These are phyloP conservation scores for Lepeophtheirus salmonis DNA, from an alignment of 1,140 invertebrate genomes.

Conservation along the genomic window DNA sequence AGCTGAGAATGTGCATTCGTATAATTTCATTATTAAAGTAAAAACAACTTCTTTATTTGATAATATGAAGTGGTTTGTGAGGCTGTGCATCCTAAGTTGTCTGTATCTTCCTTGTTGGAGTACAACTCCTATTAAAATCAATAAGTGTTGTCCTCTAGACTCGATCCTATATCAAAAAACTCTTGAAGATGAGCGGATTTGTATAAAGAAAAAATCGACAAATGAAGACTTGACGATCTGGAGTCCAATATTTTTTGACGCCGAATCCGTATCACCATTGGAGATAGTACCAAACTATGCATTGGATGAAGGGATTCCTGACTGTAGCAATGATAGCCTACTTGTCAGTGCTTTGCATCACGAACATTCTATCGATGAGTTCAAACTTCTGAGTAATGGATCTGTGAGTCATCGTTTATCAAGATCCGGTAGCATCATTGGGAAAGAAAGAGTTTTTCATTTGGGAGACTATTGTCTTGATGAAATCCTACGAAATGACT, in stretches of 20 bases:
- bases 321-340: not conserved
- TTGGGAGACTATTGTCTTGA: conserved; percentile 6
- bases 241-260: conserved; percentile 5
- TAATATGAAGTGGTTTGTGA: no score
- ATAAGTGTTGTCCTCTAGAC: conserved; percentile 12
- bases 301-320: not conserved
- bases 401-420: conserved; percentile 1
- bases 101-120: no score
- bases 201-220: not conserved
- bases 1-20: no score
- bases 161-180: not conserved
- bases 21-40: no score
- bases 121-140: not conserved
- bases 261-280: not conserved
- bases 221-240: not conserved
- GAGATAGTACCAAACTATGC: not conserved
- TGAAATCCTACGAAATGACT: not conserved
- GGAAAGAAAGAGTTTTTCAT: not conserved
- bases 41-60: no score
- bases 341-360: not conserved
- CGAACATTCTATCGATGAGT: not conserved
- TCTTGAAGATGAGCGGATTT: not conserved
- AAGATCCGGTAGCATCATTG: not conserved
- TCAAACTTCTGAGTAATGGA: conserved; percentile 4
- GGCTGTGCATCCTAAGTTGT: no score